Conservation (phyloP, 2,797 vertebrate species). For the Melanotaenia maccullochi region DNA sequence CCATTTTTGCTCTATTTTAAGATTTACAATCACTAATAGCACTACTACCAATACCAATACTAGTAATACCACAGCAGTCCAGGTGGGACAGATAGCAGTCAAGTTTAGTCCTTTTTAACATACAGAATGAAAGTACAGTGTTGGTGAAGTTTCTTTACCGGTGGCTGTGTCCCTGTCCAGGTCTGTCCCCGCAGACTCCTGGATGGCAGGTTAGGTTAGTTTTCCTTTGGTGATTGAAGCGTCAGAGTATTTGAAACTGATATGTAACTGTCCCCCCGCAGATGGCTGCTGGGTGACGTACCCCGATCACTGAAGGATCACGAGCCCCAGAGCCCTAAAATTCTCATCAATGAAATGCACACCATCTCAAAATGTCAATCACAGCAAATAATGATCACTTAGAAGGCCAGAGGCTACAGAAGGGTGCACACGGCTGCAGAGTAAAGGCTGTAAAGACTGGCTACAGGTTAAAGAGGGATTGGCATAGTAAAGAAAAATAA, state of each 20-base stretch:
- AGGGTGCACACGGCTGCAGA: constrained; percentile 12
- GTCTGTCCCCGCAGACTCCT: constrained; percentile 38
- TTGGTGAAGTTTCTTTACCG: constrained; percentile 49
- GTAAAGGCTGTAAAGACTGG: constrained; percentile 15
- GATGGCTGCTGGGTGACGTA: constrained; percentile 80
- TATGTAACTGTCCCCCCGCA: constrained; percentile 63
- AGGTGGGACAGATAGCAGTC: neutral
- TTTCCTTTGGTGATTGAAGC: constrained; percentile 69
- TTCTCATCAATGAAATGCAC: constrained; percentile 83
- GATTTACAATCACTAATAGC: neutral
- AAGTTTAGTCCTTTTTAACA: neutral
- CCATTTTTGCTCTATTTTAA: neutral
- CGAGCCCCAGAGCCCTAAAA: constrained; percentile 70
- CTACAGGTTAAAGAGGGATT: constrained; percentile 26
- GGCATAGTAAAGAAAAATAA: constrained; percentile 14
- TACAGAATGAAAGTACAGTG: constrained; percentile 14
- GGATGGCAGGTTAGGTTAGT: constrained; percentile 50
- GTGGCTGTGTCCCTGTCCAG: constrained; percentile 29
- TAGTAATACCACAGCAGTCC: neutral
- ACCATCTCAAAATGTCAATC: constrained; percentile 77
- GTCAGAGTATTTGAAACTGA: constrained; percentile 76
- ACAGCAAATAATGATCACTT: constrained; percentile 58
- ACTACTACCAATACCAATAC: neutral
- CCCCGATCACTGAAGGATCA: constrained; percentile 78
- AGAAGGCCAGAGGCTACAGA: constrained; percentile 49